These are phyloP conservation scores for Xestia rhomboidea DNA, from an alignment of 2,888 invertebrate species.

Conservation along the genomic window DNA sequence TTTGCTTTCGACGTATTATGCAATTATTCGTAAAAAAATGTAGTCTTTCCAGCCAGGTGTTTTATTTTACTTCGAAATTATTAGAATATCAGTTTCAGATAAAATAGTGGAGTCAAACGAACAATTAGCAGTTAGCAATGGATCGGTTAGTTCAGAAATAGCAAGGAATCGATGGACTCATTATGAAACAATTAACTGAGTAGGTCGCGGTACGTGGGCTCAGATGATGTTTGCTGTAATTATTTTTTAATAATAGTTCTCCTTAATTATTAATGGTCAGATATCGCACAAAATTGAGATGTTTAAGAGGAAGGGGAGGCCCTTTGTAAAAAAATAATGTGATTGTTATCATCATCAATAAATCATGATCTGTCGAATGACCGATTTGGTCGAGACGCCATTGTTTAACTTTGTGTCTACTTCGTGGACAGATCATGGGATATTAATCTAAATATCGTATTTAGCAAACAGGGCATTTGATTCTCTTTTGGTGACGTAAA, in stretches of 20 bases:
- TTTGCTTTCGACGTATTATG: conserved; percentile 32
- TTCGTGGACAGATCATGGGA: no score
- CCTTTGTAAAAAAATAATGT: neutral
- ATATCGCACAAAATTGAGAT: neutral
- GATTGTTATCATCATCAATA: neutral
- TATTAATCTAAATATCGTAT: neutral
- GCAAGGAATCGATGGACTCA: conserved; percentile 81
- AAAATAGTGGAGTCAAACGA: conserved; percentile 31
- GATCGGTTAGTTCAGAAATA: conserved; percentile 75
- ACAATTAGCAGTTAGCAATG: conserved; percentile 56
- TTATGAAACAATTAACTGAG: conserved; percentile 82
- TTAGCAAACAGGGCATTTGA: neutral
- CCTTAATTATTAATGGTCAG: neutral
- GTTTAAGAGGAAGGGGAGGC: neutral
- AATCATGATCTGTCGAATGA: no score
- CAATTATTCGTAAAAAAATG: conserved; percentile 10
- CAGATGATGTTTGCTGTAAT: conserved; percentile 60
- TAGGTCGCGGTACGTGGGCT: conserved; percentile 71
- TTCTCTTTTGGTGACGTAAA: neutral
- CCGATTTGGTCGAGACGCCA: no score
- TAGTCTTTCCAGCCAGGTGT: conserved; percentile 42
- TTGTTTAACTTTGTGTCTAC: no score
- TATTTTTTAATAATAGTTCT: conserved; percentile 4
- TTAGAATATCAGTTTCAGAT: conserved; percentile 40
- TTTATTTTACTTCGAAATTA: neutral